Conservation (phyloP, 1,140 invertebrate genomes). For the Augochlora pura region DNA sequence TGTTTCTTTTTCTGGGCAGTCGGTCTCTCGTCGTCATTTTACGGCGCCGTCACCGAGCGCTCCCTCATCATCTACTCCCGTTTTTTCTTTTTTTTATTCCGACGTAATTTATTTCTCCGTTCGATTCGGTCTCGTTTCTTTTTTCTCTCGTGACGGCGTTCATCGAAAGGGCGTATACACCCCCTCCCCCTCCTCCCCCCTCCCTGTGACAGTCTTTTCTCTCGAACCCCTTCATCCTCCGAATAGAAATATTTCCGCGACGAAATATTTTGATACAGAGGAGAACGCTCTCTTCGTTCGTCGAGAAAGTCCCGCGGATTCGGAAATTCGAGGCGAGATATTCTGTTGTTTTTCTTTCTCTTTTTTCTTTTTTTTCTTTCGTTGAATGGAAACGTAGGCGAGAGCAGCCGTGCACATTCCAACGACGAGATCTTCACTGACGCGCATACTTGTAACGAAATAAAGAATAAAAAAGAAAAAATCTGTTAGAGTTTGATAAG, state of each 20-base stretch:
- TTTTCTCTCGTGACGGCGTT: slow-evolving; percentile 35
- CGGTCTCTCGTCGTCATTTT: not conserved
- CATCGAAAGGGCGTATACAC: slow-evolving; percentile 14
- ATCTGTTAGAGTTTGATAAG: slow-evolving; percentile 72
- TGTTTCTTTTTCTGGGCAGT: slow-evolving; percentile 5
- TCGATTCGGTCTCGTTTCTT: too few species aligned
- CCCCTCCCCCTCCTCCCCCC: too few species aligned
- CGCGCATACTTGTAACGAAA: slow-evolving; percentile 53
- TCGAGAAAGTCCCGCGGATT: not conserved
- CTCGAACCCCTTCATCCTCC: too few species aligned
- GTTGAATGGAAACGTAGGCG: slow-evolving; percentile 10
- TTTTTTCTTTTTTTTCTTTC: too few species aligned
- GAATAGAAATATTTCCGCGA: too few species aligned
- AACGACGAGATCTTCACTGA: slow-evolving; percentile 60
- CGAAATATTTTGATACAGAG: not conserved
- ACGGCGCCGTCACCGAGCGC: slow-evolving; percentile 5
- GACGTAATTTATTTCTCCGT: slow-evolving; percentile 46
- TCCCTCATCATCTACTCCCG: slow-evolving; percentile 10
- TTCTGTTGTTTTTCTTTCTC: too few species aligned
- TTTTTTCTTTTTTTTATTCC: too few species aligned
- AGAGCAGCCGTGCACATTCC: slow-evolving; percentile 74
- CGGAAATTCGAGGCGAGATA: not conserved
- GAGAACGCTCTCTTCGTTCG: not conserved
- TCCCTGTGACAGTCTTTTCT: too few species aligned
- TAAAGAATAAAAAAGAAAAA: slow-evolving; percentile 58